phyloP scores from a whole-genome alignment of 2,797 vertebrate species.

The Enteromius fasciolatus region DNA sequence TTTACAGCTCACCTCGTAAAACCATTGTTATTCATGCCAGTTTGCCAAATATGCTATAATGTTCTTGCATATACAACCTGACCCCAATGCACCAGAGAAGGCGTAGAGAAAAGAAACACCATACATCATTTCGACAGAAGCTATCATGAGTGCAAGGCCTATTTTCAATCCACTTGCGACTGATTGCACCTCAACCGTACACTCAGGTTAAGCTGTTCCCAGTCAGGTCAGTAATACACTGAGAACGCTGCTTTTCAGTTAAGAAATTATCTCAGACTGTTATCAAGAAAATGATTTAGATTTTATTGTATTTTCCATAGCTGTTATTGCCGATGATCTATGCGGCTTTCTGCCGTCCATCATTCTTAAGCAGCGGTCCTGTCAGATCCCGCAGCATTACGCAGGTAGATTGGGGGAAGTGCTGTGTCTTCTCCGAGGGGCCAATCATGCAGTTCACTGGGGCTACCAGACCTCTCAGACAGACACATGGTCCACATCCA shows the following conservation, averaged over 20 bases:
- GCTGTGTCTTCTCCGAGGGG: slow-evolving; percentile 29
- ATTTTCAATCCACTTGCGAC: slow-evolving; percentile 61
- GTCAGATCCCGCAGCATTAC: neutral
- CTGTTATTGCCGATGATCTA: neutral
- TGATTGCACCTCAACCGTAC: slow-evolving; percentile 50
- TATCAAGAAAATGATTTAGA: neutral
- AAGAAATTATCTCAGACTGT: neutral
- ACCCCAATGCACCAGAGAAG: slow-evolving; percentile 64
- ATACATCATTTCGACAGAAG: slow-evolving; percentile 70
- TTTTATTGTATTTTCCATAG: neutral
- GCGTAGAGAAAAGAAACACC: slow-evolving; percentile 59
- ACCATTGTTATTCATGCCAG: neutral
- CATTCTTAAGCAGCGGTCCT: neutral
- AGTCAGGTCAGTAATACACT: neutral
- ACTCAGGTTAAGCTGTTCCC: slow-evolving; percentile 11
- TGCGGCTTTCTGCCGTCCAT: neutral
- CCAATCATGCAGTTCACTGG: slow-evolving; percentile 66
- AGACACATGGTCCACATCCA: slow-evolving; percentile 62
- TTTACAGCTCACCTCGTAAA: slow-evolving; percentile 3
- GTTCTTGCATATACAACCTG: slow-evolving; percentile 57
- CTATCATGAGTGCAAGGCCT: slow-evolving; percentile 61
- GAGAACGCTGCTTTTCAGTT: neutral
- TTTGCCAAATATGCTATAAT: slow-evolving; percentile 25
- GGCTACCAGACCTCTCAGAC: slow-evolving; percentile 72
- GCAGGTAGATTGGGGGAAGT: slow-evolving; percentile 33